A percentile compares a stretch with the other conserved stretches of the same genome.
Conservation (phyloP, 2,797 vertebrate genomes). For the Alfaro cultratus region DNA sequence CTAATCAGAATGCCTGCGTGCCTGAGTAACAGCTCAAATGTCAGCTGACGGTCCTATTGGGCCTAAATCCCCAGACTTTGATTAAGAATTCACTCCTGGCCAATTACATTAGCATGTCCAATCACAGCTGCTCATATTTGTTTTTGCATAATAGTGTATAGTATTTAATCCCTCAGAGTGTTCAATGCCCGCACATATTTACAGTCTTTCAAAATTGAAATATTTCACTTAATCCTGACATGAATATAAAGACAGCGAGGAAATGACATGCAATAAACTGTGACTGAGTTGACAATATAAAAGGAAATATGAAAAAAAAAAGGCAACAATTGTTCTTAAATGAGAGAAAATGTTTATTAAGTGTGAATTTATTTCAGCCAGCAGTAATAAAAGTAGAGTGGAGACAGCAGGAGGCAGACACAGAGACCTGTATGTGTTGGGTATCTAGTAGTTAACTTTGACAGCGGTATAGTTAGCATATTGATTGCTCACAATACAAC, state of each 20-base stretch:
- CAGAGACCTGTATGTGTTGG: not conserved
- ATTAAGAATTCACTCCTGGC: not conserved
- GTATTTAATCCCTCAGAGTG: not conserved
- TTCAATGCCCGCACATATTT: not conserved
- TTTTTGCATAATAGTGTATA: not conserved
- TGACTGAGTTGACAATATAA: not conserved
- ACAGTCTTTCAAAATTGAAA: not conserved
- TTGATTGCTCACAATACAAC: not conserved
- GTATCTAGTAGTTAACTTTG: not conserved
- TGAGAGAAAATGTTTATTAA: slow-evolving; percentile 1
- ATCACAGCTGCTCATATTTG: not conserved
- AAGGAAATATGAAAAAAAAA: not conserved
- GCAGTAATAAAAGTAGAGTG: not conserved
- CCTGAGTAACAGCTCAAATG: not conserved
- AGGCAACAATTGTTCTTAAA: not conserved
- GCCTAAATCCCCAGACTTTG: not conserved
- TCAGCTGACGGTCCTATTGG: not conserved
- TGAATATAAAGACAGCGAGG: not conserved
- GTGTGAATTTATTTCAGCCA: not conserved
- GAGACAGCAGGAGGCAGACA: not conserved
- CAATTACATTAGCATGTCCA: not conserved
- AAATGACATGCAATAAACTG: not conserved
- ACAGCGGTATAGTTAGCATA: not conserved
- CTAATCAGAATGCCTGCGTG: slow-evolving; percentile 1
- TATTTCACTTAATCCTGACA: not conserved